Percentiles rank a stretch among this genome's conserved stretches.
phyloP scores from a whole-genome alignment of 2,113 vertebrate genomes.

The Mionectes macconnelli region DNA sequence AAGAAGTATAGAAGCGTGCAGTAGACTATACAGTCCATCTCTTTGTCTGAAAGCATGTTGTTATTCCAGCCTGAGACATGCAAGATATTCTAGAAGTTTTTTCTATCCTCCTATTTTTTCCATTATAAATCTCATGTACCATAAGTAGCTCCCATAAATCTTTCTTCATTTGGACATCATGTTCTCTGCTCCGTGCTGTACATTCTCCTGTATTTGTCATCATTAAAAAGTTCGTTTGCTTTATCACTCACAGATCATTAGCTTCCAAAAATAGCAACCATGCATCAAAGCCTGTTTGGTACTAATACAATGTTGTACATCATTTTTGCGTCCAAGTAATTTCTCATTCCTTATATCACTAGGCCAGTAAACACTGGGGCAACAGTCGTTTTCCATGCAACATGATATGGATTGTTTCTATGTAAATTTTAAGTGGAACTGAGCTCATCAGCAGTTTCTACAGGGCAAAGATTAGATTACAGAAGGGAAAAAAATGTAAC shows the following conservation, averaged over 20 bases:
- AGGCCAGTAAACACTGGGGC: neutral
- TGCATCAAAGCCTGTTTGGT: constrained; percentile 4
- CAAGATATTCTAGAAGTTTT: neutral
- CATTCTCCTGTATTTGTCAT: constrained; percentile 5
- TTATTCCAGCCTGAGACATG: neutral
- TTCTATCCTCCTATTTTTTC: neutral
- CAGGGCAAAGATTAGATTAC: constrained; percentile 59
- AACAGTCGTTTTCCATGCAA: neutral
- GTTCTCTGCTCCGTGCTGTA: neutral
- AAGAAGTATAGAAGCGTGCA: neutral
- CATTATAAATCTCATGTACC: neutral
- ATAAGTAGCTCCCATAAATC: neutral
- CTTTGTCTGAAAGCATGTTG: neutral
- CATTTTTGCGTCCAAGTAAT: neutral
- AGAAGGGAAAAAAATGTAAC: neutral
- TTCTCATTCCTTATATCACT: neutral
- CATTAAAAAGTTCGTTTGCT: constrained; percentile 27
- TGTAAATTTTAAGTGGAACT: constrained; percentile 33
- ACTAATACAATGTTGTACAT: neutral
- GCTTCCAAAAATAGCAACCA: neutral
- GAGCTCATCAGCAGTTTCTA: constrained; percentile 53
- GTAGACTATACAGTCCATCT: neutral
- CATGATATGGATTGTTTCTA: neutral
- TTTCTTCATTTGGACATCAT: neutral
- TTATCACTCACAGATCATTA: neutral